phyloP scores from a whole-genome alignment of 2,888 invertebrate species.

The Linnaemya vulpina region DNA sequence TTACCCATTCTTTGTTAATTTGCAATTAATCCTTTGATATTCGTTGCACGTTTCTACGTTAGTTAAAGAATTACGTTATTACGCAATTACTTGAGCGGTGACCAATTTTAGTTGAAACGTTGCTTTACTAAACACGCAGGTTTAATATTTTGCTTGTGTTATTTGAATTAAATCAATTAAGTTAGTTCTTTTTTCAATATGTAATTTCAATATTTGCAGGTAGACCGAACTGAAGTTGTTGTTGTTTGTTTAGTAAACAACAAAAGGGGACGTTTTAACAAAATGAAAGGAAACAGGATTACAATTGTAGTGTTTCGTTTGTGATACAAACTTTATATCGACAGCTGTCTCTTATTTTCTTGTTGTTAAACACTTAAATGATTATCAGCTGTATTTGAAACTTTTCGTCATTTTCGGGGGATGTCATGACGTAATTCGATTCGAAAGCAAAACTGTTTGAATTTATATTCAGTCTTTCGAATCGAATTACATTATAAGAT shows the following conservation, averaged over 20 bases:
- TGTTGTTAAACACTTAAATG: background rate
- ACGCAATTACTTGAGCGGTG: background rate
- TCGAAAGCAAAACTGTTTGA: too few species aligned
- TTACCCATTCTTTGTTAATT: too few species aligned
- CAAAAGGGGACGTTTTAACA: background rate
- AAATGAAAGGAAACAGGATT: background rate
- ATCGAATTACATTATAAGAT: too few species aligned
- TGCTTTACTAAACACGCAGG: background rate
- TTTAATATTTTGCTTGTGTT: background rate
- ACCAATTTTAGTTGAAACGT: background rate
- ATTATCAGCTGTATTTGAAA: background rate
- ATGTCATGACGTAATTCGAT: too few species aligned
- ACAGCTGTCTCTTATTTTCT: background rate
- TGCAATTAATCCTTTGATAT: too few species aligned
- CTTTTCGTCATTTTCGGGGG: too few species aligned
- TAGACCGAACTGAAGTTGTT: background rate
- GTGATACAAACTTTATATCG: too few species aligned
- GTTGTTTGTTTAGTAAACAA: background rate
- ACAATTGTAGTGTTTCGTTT: background rate
- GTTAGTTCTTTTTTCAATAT: background rate
- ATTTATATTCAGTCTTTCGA: too few species aligned
- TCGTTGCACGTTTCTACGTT: too few species aligned
- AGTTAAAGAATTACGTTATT: too few species aligned
- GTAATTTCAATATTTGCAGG: background rate
- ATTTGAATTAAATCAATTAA: constrained; percentile 3